A percentile compares a stretch with the other conserved stretches of the same genome.
Evolutionary conservation across 2,888 invertebrate species (phyloP).

Genomic region (Ochropleura plecta): DNA sequence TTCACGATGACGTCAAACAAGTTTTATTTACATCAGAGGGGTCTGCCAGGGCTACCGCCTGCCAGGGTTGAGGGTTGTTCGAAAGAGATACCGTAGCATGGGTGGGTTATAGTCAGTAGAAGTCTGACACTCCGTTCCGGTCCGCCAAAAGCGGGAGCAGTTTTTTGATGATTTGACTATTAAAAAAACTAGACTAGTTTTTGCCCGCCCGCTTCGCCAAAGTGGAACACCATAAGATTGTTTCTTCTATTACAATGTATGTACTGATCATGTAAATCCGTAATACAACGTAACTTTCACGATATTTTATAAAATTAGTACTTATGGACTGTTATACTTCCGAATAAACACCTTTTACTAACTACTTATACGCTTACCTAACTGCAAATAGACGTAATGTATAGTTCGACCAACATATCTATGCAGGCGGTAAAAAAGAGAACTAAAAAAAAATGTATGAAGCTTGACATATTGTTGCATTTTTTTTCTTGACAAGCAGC

Average conservation of each 20-base stretch:
- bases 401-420: neutral
- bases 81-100: too few species aligned
- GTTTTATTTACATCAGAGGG: too few species aligned
- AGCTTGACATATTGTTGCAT: neutral
- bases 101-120: too few species aligned
- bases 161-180: too few species aligned
- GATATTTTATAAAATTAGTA: neutral
- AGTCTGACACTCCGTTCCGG: too few species aligned
- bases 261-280: neutral
- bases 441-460: neutral
- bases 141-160: too few species aligned
- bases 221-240: too few species aligned
- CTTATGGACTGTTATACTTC: neutral
- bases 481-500: neutral
- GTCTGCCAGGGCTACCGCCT: too few species aligned
- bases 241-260: too few species aligned
- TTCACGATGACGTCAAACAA: neutral
- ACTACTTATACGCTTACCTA: constrained; percentile 33
- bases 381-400: constrained; percentile 13
- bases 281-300: neutral
- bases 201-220: too few species aligned
- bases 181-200: too few species aligned
- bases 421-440: neutral
- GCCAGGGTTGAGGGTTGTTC: too few species aligned
- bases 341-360: constrained; percentile 23